These are phyloP conservation scores for Babylonia areolata DNA, from an alignment of 1,140 invertebrate genomes.

Conservation along the genomic window DNA sequence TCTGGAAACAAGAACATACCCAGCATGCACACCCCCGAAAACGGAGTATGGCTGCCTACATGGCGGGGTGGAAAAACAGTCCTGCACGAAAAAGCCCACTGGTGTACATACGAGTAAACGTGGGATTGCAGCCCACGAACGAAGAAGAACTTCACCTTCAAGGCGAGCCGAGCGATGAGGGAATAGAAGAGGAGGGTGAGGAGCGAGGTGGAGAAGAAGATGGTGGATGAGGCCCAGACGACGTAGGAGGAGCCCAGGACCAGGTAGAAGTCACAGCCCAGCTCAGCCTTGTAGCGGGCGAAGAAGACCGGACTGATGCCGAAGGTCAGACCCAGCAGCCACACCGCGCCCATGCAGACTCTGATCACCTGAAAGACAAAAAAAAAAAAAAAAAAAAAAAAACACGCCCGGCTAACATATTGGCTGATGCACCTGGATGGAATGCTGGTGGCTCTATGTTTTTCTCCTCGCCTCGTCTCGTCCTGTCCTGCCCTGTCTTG, in stretches of 20 bases:
- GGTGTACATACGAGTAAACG: too few relatives aligned
- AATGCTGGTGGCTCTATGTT: too few relatives aligned
- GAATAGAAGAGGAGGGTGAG: constrained; percentile 12
- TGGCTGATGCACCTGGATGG: too few relatives aligned
- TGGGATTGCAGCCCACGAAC: too few relatives aligned
- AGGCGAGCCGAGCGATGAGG: constrained; percentile 16
- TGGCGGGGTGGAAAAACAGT: too few relatives aligned
- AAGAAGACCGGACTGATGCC: not conserved
- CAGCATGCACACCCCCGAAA: too few relatives aligned
- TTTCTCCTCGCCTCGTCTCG: too few relatives aligned
- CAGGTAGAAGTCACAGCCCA: not conserved
- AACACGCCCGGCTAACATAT: too few relatives aligned
- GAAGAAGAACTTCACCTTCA: not conserved
- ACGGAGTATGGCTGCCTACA: too few relatives aligned
- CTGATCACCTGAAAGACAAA: not conserved
- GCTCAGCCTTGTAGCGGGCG: not conserved
- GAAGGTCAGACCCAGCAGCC: not conserved
- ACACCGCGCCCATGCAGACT: not conserved
- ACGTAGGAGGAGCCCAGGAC: not conserved
- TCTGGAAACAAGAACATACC: too few relatives aligned
- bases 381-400: constrained; percentile 1
- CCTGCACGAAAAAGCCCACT: too few relatives aligned
- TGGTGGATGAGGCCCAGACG: not conserved
- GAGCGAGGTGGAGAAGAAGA: constrained; percentile 1
- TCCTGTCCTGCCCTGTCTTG: too few relatives aligned